phyloP scores from a whole-genome alignment of 1,140 invertebrate species.

The Druon quercuslanigerum region DNA sequence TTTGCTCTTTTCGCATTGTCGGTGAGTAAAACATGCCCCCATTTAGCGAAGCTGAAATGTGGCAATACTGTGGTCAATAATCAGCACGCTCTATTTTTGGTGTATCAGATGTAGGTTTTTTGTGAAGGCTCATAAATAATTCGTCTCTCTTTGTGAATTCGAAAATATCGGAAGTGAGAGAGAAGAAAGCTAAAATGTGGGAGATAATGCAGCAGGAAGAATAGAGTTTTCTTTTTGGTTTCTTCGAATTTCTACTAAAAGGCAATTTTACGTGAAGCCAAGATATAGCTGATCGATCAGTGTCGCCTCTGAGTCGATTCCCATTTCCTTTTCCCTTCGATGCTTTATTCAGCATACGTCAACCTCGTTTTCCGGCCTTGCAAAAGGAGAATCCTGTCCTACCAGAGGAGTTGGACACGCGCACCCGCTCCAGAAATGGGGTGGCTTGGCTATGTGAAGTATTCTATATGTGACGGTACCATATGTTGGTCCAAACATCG shows the following conservation, averaged over 20 bases:
- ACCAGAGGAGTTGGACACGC: conserved; percentile 50
- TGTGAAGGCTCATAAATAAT: conserved; percentile 29
- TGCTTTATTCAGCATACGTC: conserved; percentile 67
- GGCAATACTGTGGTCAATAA: conserved; percentile 20
- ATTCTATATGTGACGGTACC: conserved; percentile 61
- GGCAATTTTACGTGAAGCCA: conserved; percentile 6
- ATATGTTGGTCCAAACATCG: conserved; percentile 53
- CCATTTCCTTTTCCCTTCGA: conserved; percentile 46
- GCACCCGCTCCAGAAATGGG: conserved; percentile 46
- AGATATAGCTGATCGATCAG: conserved; percentile 28
- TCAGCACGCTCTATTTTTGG: neutral
- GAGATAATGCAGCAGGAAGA: neutral
- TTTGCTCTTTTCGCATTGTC: conserved; percentile 15
- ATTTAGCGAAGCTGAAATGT: conserved; percentile 16
- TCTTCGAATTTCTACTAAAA: conserved; percentile 17
- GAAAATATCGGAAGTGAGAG: neutral
- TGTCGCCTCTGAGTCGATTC: conserved; percentile 27
- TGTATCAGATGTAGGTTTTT: neutral
- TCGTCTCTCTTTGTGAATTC: conserved; percentile 24
- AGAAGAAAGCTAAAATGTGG: neutral
- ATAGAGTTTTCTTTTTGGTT: conserved; percentile 30
- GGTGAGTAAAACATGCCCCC: conserved; percentile 18
- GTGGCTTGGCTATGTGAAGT: conserved; percentile 57
- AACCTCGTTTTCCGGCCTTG: conserved; percentile 59
- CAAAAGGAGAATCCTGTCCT: conserved; percentile 70